Evolutionary conservation across 2,113 vertebrate species (phyloP), one percentile per base, ranked within the genome.

Genomic region (Psammodynastes pulverulentus): DNA sequence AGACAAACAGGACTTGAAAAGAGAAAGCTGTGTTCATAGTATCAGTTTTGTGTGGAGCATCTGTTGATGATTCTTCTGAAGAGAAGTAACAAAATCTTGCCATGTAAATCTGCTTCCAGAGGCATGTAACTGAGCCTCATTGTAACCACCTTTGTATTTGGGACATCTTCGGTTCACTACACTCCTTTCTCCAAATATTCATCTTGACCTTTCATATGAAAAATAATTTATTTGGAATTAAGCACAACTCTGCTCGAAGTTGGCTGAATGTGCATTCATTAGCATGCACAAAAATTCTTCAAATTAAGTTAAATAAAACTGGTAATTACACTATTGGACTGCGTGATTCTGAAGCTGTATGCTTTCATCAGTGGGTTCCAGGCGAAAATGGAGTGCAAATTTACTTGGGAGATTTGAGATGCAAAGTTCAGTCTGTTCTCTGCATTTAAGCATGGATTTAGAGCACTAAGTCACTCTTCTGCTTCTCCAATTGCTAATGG

Each of bases 291-390:
- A 62, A 92, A 17, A 13, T 84, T 23, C 45, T 79, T 53, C 89
- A 94, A 92, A 90, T 93, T 86, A 95, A 88, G 92, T 53, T 0
- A 0, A 94, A 86, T 93, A 91, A 88, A 93, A 91, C 53, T 91
- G 86, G 90, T 91, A 93, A 91, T 91, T 93, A 90, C 67, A 52
- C 45, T 89, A 93, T 91, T 92, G 93, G 94, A 84, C 91, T 90
- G 79, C 89, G 87, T 87, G 91, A 67, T 15, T 89, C 45, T 62
- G 46, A 89, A 67, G 67, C 62, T 84, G 45, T 58, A n/a, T 21
- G 17, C 92, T 96, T 95, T 95, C 87, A 67, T 93, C 79, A 21
- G 9, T 86, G 23, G 34, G 92, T 92, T 46, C 0, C 0, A 56
- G 54, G 86, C 43, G 86, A 93, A 91, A 84, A 94, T 92, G 43